Percentiles rank a stretch among this genome's conserved stretches.
phyloP scores from a whole-genome alignment of 2,888 invertebrate species.

The Sclerodermus sp. region DNA sequence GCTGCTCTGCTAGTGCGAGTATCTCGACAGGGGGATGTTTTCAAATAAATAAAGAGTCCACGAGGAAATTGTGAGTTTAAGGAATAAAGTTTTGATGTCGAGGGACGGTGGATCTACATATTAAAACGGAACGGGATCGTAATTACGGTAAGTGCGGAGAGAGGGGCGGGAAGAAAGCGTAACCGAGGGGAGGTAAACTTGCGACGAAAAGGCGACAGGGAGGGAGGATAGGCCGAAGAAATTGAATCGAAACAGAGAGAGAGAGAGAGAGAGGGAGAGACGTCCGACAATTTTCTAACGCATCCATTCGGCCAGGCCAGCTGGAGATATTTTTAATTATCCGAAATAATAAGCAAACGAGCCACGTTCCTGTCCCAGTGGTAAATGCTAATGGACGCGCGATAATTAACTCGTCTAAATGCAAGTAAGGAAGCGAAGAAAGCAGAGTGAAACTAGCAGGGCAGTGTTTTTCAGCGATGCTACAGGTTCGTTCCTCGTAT shows the following conservation, averaged over 20 bases:
- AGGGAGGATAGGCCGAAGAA: conserved; percentile 11
- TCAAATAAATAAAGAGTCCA: no score
- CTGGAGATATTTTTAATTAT: conserved; percentile 27
- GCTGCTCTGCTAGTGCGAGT: no score
- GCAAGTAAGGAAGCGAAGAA: conserved; percentile 1
- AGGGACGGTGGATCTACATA: conserved; percentile 19
- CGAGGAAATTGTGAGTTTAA: no score
- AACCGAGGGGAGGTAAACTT: conserved; percentile 10
- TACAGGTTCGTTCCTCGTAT: no score
- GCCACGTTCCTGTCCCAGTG: background rate
- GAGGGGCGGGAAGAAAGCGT: no score
- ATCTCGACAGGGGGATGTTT: no score
- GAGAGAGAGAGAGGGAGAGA: background rate
- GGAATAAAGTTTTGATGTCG: conserved; percentile 11
- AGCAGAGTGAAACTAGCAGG: background rate
- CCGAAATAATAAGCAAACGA: conserved; percentile 18
- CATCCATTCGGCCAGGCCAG: conserved; percentile 4
- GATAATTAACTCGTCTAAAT: conserved; percentile 25
- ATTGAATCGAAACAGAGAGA: conserved; percentile 3
- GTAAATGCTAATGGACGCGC: conserved; percentile 26
- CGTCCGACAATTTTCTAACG: conserved; percentile 19
- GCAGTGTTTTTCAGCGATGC: background rate
- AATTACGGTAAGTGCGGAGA: no score
- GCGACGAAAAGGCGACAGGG: background rate
- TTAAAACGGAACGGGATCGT: conserved; percentile 5